Evolutionary conservation across 1,140 invertebrate genomes (phyloP).

Genomic region (Pseudomyrmex pallidus): DNA sequence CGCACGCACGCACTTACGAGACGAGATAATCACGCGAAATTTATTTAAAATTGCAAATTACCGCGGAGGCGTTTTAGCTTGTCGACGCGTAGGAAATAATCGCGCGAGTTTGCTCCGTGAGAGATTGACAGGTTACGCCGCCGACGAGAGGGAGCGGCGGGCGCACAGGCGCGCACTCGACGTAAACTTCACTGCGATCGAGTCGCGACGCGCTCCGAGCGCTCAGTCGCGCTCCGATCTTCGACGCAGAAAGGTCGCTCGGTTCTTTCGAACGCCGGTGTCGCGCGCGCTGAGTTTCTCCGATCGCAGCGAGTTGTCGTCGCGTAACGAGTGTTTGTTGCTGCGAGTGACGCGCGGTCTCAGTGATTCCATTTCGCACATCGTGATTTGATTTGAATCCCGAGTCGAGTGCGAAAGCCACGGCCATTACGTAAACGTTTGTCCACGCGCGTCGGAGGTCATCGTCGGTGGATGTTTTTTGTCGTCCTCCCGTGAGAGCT

Average conservation of each 20-base stretch:
- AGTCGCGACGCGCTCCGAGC: conserved; percentile 10
- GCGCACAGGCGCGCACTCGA: conserved; percentile 11
- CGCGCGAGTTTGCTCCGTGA: conserved; percentile 28
- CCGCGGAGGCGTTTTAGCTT: conserved; percentile 23
- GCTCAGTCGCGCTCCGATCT: conserved; percentile 72
- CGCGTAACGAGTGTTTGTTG: conserved; percentile 11
- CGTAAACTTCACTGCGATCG: background rate
- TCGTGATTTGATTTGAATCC: background rate
- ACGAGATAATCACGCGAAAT: conserved; percentile 38
- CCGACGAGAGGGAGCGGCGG: background rate
- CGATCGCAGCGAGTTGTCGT: background rate
- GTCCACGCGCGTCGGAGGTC: conserved; percentile 15
- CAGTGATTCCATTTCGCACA: conserved; percentile 5
- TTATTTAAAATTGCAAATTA: conserved; percentile 43
- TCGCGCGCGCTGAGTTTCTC: background rate
- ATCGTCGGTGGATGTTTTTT: conserved; percentile 24
- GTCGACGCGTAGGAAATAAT: conserved; percentile 45
- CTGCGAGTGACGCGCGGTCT: background rate
- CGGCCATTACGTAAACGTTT: conserved; percentile 54
- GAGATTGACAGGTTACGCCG: conserved; percentile 54
- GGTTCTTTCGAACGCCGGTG: background rate
- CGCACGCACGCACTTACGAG: too few species aligned
- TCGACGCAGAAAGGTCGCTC: conserved; percentile 40
- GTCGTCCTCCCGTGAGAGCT: background rate
- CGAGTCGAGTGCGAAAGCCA: conserved; percentile 38